phyloP scores from a whole-genome alignment of 2,113 vertebrate genomes.

The Upupa epops region DNA sequence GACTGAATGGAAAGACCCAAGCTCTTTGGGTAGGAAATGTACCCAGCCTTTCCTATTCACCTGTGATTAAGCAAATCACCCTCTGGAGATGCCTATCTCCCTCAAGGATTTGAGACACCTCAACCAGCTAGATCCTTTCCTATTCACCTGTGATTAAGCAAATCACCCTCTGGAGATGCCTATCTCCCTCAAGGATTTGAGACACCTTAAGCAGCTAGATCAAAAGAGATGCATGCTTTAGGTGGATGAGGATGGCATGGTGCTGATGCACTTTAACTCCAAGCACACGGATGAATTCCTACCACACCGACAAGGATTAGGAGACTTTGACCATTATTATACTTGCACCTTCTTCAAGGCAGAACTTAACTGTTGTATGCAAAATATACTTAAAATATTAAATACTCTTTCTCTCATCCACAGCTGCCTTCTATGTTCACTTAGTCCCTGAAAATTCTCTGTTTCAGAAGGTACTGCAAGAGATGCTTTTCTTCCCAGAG shows the following conservation, averaged over 20 bases:
- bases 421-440: not conserved
- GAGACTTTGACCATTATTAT: not conserved
- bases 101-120: not conserved
- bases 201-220: not conserved
- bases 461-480: not conserved
- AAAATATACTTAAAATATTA: not conserved
- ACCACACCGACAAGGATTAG: not conserved
- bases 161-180: not conserved
- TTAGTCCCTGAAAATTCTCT: not conserved
- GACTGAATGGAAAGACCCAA: not conserved
- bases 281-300: not conserved
- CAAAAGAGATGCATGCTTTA: not conserved
- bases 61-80: not conserved
- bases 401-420: not conserved
- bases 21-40: not conserved
- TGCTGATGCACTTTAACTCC: not conserved
- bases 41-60: not conserved
- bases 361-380: not conserved
- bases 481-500: not conserved
- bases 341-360: not conserved
- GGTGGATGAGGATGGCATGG: rapidly evolving
- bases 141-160: not conserved
- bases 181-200: not conserved
- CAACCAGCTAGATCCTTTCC: too few species aligned
- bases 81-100: not conserved